A percentile compares a stretch with the other conserved stretches of the same genome.
Conservation (phyloP, 2,113 vertebrate genomes). For the Sus scrofa region DNA sequence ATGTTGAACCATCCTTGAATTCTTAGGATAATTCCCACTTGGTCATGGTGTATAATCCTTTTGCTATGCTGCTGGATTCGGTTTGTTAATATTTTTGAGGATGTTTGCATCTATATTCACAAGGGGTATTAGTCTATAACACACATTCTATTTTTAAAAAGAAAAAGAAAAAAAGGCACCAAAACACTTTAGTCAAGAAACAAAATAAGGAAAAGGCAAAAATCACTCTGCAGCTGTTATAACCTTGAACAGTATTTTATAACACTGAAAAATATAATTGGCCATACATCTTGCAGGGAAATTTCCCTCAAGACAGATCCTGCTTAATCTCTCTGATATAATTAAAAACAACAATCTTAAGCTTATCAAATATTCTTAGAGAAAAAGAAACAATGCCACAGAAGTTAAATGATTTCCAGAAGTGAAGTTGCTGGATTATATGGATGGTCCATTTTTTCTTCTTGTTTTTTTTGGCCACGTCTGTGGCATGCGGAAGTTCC, state of each 20-base stretch:
- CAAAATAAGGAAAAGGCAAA: slow-evolving; percentile 49
- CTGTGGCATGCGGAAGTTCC: too few species aligned
- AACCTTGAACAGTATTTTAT: slow-evolving; percentile 39
- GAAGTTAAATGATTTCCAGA: slow-evolving; percentile 11
- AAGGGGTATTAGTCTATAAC: not conserved
- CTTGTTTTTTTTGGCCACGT: too few species aligned
- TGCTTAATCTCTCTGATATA: slow-evolving; percentile 11
- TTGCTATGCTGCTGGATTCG: not conserved
- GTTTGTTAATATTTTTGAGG: slow-evolving; percentile 3
- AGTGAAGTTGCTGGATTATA: not conserved
- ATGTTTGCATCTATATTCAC: not conserved
- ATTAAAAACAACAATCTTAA: slow-evolving; percentile 40
- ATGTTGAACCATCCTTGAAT: slow-evolving; percentile 26
- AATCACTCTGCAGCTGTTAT: not conserved
- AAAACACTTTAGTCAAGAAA: not conserved
- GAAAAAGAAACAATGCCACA: not conserved
- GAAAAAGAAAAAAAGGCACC: not conserved
- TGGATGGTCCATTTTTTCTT: not conserved
- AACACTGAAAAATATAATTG: slow-evolving; percentile 46
- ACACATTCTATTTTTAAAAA: slow-evolving; percentile 20
- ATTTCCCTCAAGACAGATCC: slow-evolving; percentile 30
- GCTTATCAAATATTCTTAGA: not conserved
- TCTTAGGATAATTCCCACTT: slow-evolving; percentile 13
- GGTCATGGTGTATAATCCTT: not conserved
- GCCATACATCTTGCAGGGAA: not conserved